phyloP scores from a whole-genome alignment of 2,888 invertebrate species.

The Girardia tigrina region DNA sequence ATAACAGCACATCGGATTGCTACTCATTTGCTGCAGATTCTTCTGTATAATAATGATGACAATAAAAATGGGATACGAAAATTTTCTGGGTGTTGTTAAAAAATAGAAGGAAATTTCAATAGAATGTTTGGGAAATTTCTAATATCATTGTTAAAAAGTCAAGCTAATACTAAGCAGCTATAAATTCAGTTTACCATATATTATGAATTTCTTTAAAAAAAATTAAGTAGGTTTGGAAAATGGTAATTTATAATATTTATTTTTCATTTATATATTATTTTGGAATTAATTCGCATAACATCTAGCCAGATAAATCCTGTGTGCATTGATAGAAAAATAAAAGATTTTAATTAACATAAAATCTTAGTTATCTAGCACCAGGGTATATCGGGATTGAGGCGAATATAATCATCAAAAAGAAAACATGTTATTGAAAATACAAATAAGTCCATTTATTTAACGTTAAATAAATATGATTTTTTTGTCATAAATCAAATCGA shows the following conservation, averaged over 20 bases:
- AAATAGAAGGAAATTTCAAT: neutral
- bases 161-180: slow-evolving; percentile 13
- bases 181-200: slow-evolving; percentile 17
- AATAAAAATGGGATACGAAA: slow-evolving; percentile 13
- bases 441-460: too few species aligned
- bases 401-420: neutral
- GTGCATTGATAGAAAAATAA: slow-evolving; percentile 12
- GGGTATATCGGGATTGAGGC: slow-evolving; percentile 20
- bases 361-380: slow-evolving; percentile 6
- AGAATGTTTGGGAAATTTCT: slow-evolving; percentile 19
- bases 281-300: slow-evolving; percentile 11
- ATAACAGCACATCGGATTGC: slow-evolving; percentile 11
- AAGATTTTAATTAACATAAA: slow-evolving; percentile 3
- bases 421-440: neutral
- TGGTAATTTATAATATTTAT: neutral
- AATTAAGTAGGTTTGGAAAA: slow-evolving; percentile 23
- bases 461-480: too few species aligned
- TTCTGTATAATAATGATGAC: slow-evolving; percentile 4
- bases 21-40: slow-evolving; percentile 15
- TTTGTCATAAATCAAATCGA: too few species aligned
- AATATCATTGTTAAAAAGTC: slow-evolving; percentile 20
- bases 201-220: neutral
- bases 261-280: neutral
- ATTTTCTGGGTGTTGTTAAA: neutral
- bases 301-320: slow-evolving; percentile 23